These are phyloP conservation scores for Lophotriccus pileatus DNA, from an alignment of 2,797 vertebrate species.

Conservation along the genomic window DNA sequence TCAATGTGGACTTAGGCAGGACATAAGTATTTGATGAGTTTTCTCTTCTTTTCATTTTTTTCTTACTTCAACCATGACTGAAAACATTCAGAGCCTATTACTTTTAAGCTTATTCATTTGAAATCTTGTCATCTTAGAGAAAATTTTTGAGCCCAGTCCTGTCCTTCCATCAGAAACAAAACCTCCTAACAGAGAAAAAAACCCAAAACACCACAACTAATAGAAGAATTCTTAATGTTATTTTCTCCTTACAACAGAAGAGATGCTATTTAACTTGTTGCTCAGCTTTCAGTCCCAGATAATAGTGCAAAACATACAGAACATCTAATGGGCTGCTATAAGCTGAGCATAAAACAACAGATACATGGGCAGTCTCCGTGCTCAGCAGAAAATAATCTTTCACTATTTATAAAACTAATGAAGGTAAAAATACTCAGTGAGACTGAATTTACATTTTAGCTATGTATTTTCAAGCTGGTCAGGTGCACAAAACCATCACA, in stretches of 20 bases:
- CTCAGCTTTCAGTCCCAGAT: not conserved
- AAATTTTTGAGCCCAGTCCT: not conserved
- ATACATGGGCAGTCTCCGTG: rapidly evolving
- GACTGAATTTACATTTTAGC: not conserved
- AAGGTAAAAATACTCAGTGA: not conserved
- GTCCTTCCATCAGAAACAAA: not conserved
- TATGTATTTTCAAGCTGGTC: not conserved
- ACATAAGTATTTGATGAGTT: not conserved
- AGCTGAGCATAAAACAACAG: not conserved
- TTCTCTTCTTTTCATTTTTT: not conserved
- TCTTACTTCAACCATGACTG: not conserved
- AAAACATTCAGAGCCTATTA: not conserved
- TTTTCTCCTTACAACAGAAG: not conserved
- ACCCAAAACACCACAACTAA: not conserved
- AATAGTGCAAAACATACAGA: not conserved
- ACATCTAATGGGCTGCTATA: not conserved
- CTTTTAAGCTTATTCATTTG: not conserved
- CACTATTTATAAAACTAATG: not conserved
- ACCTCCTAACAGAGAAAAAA: not conserved
- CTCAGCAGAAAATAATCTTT: not conserved
- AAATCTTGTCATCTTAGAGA: not conserved
- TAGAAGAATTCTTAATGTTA: not conserved
- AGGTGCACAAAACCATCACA: not conserved
- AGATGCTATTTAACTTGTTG: not conserved
- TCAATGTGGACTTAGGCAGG: not conserved